phyloP scores from a whole-genome alignment of 2,888 invertebrate genomes.

The Fissipunctia ypsillon region DNA sequence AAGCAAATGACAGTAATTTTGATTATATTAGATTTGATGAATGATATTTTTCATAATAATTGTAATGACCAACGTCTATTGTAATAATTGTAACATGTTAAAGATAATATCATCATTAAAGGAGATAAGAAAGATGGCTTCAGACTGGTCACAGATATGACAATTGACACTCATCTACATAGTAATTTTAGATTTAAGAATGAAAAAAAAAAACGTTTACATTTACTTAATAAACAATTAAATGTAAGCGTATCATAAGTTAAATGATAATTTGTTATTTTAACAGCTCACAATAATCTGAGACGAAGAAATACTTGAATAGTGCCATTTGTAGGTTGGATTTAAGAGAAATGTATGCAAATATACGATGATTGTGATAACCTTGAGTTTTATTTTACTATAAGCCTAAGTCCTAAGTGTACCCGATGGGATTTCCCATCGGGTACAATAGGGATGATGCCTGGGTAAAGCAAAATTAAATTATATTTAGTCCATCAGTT shows the following conservation, averaged over 20 bases:
- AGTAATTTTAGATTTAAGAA: slow-evolving; percentile 25
- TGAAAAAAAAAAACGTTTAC: slow-evolving; percentile 7
- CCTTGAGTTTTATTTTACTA: slow-evolving; percentile 35
- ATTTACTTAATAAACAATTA: slow-evolving; percentile 7
- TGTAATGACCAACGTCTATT: slow-evolving; percentile 7
- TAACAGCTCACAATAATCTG: slow-evolving; percentile 22
- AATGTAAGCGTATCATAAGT: slow-evolving; percentile 20
- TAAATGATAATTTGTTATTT: neutral
- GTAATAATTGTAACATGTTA: neutral
- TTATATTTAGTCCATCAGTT: too few relatives aligned
- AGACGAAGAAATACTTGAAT: slow-evolving; percentile 41
- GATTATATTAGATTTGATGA: neutral
- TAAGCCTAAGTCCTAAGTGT: too few relatives aligned
- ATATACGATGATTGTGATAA: slow-evolving; percentile 55
- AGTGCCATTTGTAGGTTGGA: slow-evolving; percentile 57
- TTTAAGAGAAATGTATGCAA: slow-evolving; percentile 43
- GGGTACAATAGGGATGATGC: too few relatives aligned
- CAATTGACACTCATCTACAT: slow-evolving; percentile 16
- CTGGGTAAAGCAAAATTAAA: too few relatives aligned
- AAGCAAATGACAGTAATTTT: neutral
- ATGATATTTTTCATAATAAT: neutral
- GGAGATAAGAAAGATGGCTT: neutral
- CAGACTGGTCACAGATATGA: slow-evolving; percentile 2
- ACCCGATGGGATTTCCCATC: too few relatives aligned
- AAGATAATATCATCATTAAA: neutral